Conservation (phyloP, 2,113 vertebrate species). For the Ammodytes dubius region DNA sequence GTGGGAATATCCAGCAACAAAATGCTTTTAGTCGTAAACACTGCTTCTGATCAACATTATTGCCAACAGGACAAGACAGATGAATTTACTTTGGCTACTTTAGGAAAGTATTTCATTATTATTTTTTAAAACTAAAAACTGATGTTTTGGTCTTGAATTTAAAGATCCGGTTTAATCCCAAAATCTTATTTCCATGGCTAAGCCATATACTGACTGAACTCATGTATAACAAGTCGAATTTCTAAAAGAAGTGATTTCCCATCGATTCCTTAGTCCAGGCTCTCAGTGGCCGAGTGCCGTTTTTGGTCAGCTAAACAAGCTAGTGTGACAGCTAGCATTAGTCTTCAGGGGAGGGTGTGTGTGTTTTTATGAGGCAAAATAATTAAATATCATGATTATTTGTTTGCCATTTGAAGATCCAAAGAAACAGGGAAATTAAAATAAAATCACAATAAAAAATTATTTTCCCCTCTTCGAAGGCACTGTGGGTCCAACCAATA, state of each 20-base stretch:
- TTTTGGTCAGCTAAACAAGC: constrained; percentile 89
- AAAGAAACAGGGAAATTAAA: constrained; percentile 51
- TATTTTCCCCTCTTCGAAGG: constrained; percentile 85
- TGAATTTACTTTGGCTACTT: constrained; percentile 47
- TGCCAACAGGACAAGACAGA: neutral
- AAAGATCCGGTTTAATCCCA: neutral
- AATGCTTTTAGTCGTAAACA: constrained; percentile 1
- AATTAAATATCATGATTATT: constrained; percentile 65
- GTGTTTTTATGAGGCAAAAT: constrained; percentile 64
- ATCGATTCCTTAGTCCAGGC: neutral
- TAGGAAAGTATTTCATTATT: neutral
- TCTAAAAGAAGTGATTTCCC: neutral
- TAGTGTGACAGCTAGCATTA: constrained; percentile 71
- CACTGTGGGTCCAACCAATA: constrained; percentile 88
- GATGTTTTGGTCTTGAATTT: constrained; percentile 34
- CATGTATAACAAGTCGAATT: neutral
- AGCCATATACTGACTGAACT: neutral
- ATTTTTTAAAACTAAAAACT: constrained; percentile 7
- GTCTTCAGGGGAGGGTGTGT: constrained; percentile 12
- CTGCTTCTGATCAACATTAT: constrained; percentile 37
- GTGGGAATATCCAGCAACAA: constrained; percentile 18
- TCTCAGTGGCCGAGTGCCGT: constrained; percentile 85
- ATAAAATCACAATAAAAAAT: constrained; percentile 60
- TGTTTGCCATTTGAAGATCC: constrained; percentile 65
- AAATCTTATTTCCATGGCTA: neutral